Evolutionary conservation across 2,797 vertebrate species (phyloP).

Genomic region (Phrynocephalus guinanensis): DNA sequence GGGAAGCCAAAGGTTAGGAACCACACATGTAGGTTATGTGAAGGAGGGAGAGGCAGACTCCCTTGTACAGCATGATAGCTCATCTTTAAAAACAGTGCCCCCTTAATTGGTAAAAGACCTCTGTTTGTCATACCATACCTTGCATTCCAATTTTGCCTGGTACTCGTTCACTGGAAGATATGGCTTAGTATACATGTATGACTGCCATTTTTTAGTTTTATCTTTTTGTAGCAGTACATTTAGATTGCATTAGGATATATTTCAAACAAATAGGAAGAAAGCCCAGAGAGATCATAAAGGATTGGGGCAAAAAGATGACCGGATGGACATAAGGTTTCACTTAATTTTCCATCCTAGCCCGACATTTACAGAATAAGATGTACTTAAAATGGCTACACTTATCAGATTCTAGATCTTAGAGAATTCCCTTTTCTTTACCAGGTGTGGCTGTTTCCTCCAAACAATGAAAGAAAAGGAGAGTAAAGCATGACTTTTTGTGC

Average conservation of each 20-base stretch:
- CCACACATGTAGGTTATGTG: neutral
- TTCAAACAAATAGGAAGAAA: neutral
- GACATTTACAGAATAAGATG: conserved; percentile 12
- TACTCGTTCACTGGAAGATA: too few relatives aligned
- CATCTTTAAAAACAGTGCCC: neutral
- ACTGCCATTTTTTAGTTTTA: too few relatives aligned
- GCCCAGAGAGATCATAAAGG: neutral
- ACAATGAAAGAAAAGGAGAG: too few relatives aligned
- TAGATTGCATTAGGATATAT: neutral
- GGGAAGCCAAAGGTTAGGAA: too few relatives aligned
- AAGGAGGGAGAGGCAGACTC: neutral
- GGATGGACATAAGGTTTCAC: too few relatives aligned
- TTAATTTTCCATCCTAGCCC: neutral
- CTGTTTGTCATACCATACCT: too few relatives aligned
- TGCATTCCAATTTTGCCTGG: too few relatives aligned
- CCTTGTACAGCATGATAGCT: neutral
- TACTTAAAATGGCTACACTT: neutral
- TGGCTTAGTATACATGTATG: too few relatives aligned
- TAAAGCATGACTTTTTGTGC: neutral
- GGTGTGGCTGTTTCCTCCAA: neutral
- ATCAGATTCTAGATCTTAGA: neutral
- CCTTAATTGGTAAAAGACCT: too few relatives aligned
- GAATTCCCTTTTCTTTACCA: neutral
- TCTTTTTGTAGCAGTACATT: too few relatives aligned
- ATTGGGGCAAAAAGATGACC: neutral